Conservation (phyloP, 2,113 vertebrate genomes). For the Tyto alba region DNA sequence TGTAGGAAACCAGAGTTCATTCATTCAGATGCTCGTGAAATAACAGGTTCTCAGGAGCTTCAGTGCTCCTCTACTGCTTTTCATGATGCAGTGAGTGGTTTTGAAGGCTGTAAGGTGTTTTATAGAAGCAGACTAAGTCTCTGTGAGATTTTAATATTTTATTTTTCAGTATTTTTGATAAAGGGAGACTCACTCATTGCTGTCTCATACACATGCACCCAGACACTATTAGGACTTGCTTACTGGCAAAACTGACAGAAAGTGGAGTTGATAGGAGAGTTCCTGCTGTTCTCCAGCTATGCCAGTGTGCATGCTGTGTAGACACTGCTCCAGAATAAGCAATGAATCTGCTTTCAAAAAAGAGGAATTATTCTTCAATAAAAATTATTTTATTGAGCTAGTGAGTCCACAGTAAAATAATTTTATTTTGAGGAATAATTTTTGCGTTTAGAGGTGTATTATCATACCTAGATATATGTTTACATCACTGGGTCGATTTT, state of each 20-base stretch:
- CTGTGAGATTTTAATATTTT: background rate
- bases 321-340: background rate
- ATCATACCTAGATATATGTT: background rate
- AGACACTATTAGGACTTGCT: background rate
- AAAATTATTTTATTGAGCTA: background rate
- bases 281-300: background rate
- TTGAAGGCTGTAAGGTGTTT: background rate
- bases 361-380: background rate
- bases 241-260: background rate
- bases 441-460: background rate
- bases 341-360: background rate
- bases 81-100: background rate
- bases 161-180: background rate
- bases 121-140: background rate
- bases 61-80: background rate
- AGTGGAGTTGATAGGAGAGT: background rate
- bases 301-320: background rate
- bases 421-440: background rate
- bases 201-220: background rate
- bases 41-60: background rate
- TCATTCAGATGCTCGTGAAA: background rate
- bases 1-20: background rate
- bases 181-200: background rate
- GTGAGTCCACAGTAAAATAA: background rate
- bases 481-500: background rate